A percentile compares a stretch with the other conserved stretches of the same genome.
Conservation (phyloP, 2,888 invertebrate genomes). For the Lasioglossum vierecki region DNA sequence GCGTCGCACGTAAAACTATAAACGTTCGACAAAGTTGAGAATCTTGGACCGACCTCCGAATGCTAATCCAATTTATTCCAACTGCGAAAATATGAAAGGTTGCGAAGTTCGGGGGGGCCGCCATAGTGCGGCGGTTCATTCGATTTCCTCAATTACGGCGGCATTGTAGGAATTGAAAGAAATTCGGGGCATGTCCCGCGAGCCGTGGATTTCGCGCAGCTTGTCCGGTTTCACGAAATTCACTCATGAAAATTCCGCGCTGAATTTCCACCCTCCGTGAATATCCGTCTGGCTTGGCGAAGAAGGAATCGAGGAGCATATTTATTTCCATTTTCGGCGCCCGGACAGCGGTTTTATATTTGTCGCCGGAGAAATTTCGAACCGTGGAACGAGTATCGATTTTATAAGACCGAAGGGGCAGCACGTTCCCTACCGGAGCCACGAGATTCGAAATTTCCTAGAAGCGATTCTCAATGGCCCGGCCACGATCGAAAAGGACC, state of each 20-base stretch:
- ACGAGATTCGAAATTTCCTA: not conserved
- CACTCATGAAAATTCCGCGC: constrained; percentile 12
- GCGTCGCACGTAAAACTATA: not conserved
- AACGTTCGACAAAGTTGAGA: not conserved
- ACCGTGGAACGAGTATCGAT: not conserved
- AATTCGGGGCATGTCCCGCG: not conserved
- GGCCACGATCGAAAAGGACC: not conserved
- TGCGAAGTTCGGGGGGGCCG: not conserved
- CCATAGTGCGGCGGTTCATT: not conserved
- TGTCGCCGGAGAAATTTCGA: constrained; percentile 18
- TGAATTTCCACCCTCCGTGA: not conserved
- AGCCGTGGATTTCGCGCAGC: not conserved
- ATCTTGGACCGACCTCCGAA: not conserved
- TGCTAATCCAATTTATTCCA: not conserved
- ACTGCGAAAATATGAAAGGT: not conserved
- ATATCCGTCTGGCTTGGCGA: not conserved
- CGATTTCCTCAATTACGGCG: not conserved
- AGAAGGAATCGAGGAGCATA: not conserved
- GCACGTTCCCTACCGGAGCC: not conserved
- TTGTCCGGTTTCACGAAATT: not conserved
- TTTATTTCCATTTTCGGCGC: not conserved
- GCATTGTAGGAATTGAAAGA: not conserved
- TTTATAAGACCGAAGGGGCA: not conserved
- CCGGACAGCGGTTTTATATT: constrained; percentile 2
- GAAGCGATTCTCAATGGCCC: not conserved